A percentile compares a stretch with the other conserved stretches of the same genome.
Conservation (phyloP, 2,797 vertebrate genomes). For the Microtus californicus region DNA sequence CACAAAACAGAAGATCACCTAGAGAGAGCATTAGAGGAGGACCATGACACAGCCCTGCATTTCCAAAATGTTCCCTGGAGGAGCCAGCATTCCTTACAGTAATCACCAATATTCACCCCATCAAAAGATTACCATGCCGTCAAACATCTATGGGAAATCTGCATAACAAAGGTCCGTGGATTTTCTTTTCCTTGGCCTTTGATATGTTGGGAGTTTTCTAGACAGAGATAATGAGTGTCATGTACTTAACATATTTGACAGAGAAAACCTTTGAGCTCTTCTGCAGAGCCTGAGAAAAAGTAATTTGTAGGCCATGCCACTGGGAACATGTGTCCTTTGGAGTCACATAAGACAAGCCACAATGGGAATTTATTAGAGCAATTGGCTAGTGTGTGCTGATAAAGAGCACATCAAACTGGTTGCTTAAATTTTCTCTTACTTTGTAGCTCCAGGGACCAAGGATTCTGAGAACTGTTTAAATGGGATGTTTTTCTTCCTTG, state of each 20-base stretch:
- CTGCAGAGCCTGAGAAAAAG: not conserved
- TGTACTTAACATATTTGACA: slow-evolving; percentile 26
- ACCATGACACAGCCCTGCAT: not conserved
- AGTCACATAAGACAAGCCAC: not conserved
- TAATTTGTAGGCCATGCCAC: not conserved
- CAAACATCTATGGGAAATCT: not conserved
- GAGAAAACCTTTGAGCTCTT: not conserved
- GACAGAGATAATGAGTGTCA: not conserved
- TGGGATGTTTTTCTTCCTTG: not conserved
- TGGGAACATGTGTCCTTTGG: slow-evolving; percentile 12
- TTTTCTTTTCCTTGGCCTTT: not conserved
- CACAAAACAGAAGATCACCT: not conserved
- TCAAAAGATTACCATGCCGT: not conserved
- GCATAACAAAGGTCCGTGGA: not conserved
- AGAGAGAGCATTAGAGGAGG: not conserved
- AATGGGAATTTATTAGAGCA: slow-evolving; percentile 32
- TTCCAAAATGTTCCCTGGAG: not conserved
- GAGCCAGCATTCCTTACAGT: not conserved
- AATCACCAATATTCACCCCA: not conserved
- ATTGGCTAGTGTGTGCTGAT: not conserved
- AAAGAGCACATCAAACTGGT: slow-evolving; percentile 35
- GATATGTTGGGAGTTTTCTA: not conserved
- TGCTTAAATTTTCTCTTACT: slow-evolving; percentile 4
- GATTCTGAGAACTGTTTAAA: not conserved
- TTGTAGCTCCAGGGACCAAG: slow-evolving; percentile 14